These are phyloP conservation scores for Lasiurus cinereus DNA, from an alignment of 2,113 vertebrate species.

Conservation along the genomic window DNA sequence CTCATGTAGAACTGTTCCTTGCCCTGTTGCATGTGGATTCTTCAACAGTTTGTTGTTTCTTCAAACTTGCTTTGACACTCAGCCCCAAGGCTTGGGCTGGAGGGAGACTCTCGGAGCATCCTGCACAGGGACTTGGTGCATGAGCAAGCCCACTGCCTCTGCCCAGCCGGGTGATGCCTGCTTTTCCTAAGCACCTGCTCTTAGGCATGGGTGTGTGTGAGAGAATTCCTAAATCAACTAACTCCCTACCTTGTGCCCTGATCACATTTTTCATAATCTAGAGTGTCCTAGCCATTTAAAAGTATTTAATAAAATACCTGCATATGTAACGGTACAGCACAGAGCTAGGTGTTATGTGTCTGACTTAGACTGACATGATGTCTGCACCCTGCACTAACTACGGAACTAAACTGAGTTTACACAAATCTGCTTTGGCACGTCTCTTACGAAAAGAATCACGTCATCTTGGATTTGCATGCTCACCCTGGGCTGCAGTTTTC, in stretches of 20 bases:
- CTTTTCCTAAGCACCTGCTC: background rate
- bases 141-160: background rate
- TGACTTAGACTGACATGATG: background rate
- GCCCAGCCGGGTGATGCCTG: background rate
- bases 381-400: background rate
- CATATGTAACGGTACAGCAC: background rate
- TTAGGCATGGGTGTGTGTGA: background rate
- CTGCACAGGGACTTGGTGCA: background rate
- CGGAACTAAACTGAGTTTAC: background rate
- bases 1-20: background rate
- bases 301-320: slow-evolving; percentile 6
- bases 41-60: background rate
- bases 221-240: background rate
- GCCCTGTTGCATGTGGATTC: slow-evolving; percentile 28
- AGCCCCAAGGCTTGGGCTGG: background rate
- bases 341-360: background rate
- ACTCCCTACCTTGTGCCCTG: background rate
- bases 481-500: slow-evolving; percentile 29
- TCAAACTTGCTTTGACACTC: background rate
- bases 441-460: background rate
- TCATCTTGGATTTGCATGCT: background rate
- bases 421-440: background rate
- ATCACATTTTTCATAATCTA: background rate
- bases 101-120: background rate
- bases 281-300: background rate